Base-by-base conservation (phyloP, 2,113 vertebrate species). In the Triplophysa tibetana region DNA sequence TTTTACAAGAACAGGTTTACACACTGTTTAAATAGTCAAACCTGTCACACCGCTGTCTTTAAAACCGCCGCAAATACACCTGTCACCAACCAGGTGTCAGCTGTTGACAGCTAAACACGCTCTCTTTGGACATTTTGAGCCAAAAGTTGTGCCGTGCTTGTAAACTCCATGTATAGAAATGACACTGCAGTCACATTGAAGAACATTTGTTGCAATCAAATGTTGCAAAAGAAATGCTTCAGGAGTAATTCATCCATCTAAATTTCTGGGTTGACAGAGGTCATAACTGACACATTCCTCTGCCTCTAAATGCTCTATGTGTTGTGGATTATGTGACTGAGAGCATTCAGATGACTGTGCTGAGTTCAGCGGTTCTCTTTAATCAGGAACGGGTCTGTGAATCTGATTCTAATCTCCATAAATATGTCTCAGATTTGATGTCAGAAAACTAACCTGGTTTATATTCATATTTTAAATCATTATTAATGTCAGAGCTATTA, bases 41-140 rank as follows among this genome's bases (percentile, higher is more conserved):
- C 50, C 23, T 50, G 14, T 12, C 21, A 50, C 45, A 16, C 1
- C 54, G 70, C 33, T 74, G 33, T 60, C 11, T 58, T 41, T 33
- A 38, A 61, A 48, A 1, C 56, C 58, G 41, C 73, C 73, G n/a
- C 73, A n/a, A n/a, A 63, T 75, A 61, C 73, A 75, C 73, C 72
- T 75, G 73, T 63, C 73, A 24, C 26, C 16, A 26, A 63, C 14
- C 73, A 75, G 73, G 58, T 75, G 73, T 63, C 73, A 75, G 58
- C 73, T 75, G 73, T 48, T 43, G 41, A 50, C 16, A 19, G 56
- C 63, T 63, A 75, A 75, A 75, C 16, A 26, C 58, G 19, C 58
- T 29, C 38, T 63, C 17, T 63, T 33, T 10, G 56, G 33, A 33
- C 54, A 29, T 26, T 61, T 29, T 74, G 23, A 48, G 19, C 41